These are phyloP conservation scores for Synanthedon tipuliformis DNA, from an alignment of 2,888 invertebrate genomes.

Conservation along the genomic window DNA sequence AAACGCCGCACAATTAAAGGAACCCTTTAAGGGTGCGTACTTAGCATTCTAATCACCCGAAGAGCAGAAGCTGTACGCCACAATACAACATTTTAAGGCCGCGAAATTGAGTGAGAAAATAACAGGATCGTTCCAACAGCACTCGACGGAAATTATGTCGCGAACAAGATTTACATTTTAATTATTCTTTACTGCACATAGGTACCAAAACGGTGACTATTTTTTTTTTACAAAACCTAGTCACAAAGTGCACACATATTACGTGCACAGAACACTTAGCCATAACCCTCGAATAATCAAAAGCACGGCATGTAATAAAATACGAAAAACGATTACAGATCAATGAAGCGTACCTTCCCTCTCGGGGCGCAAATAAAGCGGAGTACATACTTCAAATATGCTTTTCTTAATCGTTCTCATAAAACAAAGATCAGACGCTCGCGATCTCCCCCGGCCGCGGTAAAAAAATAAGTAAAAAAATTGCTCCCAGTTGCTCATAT, in stretches of 20 bases:
- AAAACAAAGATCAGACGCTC: conserved; percentile 67
- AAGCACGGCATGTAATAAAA: conserved; percentile 49
- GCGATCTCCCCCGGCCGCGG: conserved; percentile 45
- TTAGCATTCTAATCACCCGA: conserved; percentile 61
- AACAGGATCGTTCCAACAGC: conserved; percentile 26
- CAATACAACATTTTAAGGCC: conserved; percentile 54
- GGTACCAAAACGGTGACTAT: conserved; percentile 26
- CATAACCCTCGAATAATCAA: conserved; percentile 45
- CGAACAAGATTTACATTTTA: conserved; percentile 23
- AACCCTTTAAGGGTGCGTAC: conserved; percentile 48
- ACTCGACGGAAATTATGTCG: conserved; percentile 33
- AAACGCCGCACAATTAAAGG: conserved; percentile 46
- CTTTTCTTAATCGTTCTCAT: conserved; percentile 72
- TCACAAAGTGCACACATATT: conserved; percentile 14
- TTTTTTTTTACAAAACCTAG: conserved; percentile 32
- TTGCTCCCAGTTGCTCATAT: conserved; percentile 55
- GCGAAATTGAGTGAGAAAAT: conserved; percentile 58
- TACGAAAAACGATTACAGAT: conserved; percentile 67
- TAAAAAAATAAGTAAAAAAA: conserved; percentile 48
- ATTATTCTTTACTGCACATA: conserved; percentile 10
- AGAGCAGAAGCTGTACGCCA: conserved; percentile 42
- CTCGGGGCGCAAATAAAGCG: conserved; percentile 64
- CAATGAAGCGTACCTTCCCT: conserved; percentile 67
- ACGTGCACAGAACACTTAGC: conserved; percentile 28
- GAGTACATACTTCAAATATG: conserved; percentile 70